Percentiles rank a stretch among this genome's conserved stretches.
phyloP scores from a whole-genome alignment of 1,140 invertebrate genomes.

The Pogonognathellus flavescens region DNA sequence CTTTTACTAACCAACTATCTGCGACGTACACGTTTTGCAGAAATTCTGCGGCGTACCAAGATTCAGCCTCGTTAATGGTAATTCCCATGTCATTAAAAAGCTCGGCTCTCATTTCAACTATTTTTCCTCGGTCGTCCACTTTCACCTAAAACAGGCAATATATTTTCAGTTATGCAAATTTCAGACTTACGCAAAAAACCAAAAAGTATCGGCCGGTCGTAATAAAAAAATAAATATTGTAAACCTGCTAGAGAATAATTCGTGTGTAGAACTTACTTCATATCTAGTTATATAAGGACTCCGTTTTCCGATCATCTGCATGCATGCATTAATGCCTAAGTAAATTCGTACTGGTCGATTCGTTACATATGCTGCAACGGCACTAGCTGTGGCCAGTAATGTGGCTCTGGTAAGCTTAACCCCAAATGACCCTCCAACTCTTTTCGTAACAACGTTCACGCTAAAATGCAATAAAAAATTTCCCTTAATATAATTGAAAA shows the following conservation, averaged over 20 bases:
- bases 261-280: background rate
- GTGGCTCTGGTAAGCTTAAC: slow-evolving; percentile 63
- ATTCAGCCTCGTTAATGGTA: slow-evolving; percentile 74
- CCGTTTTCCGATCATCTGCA: slow-evolving; percentile 68
- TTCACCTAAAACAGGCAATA: slow-evolving; percentile 71
- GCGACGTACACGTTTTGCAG: slow-evolving; percentile 62
- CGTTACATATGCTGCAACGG: slow-evolving; percentile 75
- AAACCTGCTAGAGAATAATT: no score
- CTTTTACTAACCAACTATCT: slow-evolving; percentile 70
- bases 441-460: slow-evolving; percentile 16
- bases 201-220: no score
- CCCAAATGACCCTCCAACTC: slow-evolving; percentile 64
- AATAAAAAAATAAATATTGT: no score
- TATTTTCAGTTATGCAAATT: no score
- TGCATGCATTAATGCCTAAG: no score
- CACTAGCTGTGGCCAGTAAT: slow-evolving; percentile 74
- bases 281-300: background rate
- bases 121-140: slow-evolving; percentile 77
- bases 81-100: slow-evolving; percentile 78
- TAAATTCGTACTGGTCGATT: slow-evolving; percentile 76
- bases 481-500: no score
- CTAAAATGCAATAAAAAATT: no score
- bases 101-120: slow-evolving; percentile 77
- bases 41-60: slow-evolving; percentile 60
- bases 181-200: no score